Conservation (phyloP, 2,797 vertebrate genomes). For the Erpetoichthys calabaricus region DNA sequence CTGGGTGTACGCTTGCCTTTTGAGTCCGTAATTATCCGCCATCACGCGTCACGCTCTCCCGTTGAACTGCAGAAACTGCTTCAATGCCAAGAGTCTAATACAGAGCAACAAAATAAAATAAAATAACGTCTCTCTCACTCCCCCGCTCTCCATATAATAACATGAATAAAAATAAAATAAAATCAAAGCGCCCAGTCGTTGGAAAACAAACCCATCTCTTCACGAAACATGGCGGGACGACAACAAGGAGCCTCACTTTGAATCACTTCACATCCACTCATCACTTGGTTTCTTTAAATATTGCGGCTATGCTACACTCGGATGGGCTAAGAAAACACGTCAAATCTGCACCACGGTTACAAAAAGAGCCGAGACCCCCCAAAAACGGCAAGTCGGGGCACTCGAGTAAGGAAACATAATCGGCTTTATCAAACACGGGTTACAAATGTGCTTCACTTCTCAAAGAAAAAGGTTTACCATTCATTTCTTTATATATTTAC, state of each 20-base stretch:
- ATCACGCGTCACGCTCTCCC: too few relatives aligned
- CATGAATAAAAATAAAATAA: conserved; percentile 35
- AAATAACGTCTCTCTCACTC: too few relatives aligned
- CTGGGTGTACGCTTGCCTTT: too few relatives aligned
- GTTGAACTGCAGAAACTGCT: too few relatives aligned
- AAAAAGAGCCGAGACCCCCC: conserved; percentile 28
- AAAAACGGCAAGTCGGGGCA: too few relatives aligned
- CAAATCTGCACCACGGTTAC: conserved; percentile 60
- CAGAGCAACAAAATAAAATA: too few relatives aligned
- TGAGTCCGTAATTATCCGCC: too few relatives aligned
- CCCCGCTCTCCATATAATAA: conserved; percentile 23
- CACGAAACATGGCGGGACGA: conserved; percentile 48
- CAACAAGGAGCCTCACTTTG: conserved; percentile 47
- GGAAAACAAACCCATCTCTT: conserved; percentile 63
- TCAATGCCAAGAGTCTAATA: too few relatives aligned
- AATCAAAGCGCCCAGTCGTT: conserved; percentile 15
- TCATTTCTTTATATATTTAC: neutral
- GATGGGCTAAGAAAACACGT: conserved; percentile 61
- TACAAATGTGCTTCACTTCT: conserved; percentile 60
- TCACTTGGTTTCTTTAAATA: conserved; percentile 43
- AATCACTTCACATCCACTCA: conserved; percentile 49
- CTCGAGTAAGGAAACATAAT: conserved; percentile 62
- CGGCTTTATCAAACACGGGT: conserved; percentile 65
- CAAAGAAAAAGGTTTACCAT: conserved; percentile 57
- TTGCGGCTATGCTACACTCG: conserved; percentile 67